Evolutionary conservation across 2,113 vertebrate species (phyloP), one percentile per base, ranked within the genome.

Genomic region (Zeus faber): DNA sequence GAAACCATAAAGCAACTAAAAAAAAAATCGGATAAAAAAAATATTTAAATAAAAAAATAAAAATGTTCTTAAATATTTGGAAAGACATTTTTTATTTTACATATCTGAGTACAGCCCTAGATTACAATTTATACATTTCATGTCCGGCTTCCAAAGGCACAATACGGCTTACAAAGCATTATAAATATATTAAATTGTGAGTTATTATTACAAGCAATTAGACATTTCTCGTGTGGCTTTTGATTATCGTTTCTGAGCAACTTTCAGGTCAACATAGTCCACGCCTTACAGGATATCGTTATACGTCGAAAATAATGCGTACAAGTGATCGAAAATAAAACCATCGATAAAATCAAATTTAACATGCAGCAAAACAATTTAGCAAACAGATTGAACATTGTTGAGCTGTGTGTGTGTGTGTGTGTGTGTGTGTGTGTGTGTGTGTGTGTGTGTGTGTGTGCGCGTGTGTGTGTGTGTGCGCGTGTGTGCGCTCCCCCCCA

Each of bases 131-230:
- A 45, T 81, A 84, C 78, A 85, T 18, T 27, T 77, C 69, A 69
- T 60, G 41, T 74, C n/a, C 33, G 54, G 73, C 9, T 67, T 69
- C 62, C 21, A 49, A 88, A 87, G 84, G 84, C 86, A 87, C 86
- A 86, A 18, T 37, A 52, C 62, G 50, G 59, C 67, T 82, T 87
- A 89, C 79, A 78, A 77, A 71, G 81, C 63, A 62, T 83, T 80
- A 80, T 69, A 90, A 83, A 86, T 91, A 67, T 93, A 93, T 90
- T 93, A 91, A 93, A 94, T 90, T 69, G 86, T 87, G 82, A 89
- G 88, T 91, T 92, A 91, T 91, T 92, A 91, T 91, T 90, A 81
- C 89, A 88, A 90, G 77, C 80, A 89, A 87, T 87, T 88, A 89
- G 85, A 90, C 66, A 89, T 66, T 40, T 44, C 23, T n/a, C n/a